Base-by-base conservation (phyloP, 2,888 invertebrate species). In the Agrotis exclamationis region DNA sequence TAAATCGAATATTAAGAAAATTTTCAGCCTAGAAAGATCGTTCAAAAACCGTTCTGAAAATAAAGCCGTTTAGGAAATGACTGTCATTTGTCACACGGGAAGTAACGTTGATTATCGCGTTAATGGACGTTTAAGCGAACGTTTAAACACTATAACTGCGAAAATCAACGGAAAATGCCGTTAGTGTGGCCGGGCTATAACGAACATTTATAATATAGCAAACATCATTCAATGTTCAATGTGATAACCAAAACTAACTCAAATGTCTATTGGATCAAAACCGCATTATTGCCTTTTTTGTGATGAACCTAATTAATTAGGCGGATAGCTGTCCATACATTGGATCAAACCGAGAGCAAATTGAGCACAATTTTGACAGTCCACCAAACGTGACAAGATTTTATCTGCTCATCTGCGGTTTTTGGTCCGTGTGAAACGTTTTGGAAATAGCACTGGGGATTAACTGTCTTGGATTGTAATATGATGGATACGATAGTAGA, bases 391-490 rank as follows among this genome's bases (percentile, higher is more conserved):
- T 85, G 88, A 87, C 85, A 66, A 84, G 82, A 75, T 85, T 85
- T 86, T 87, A 90, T 89, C 88, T 70, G 74, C 60, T 76, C 85
- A 86, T 84, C 84, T 85, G 84, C 70, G 84, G 77, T 82, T 83
- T 79, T 81, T 64, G 59, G 76, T 66, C 9, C 80, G 88, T 87
- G 87, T 85, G 83, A 86, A 89, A 83, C 75, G 80, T 80, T 88
- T 89, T 85, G 74, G 74, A 83, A 85, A 84, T 85, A 75, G 80
- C 82, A 82, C 75, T 80, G 33, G 16, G 65, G 57, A 58, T 56
- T 56, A 74, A 33, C n/a, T 20, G 16, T 50, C 63, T 2, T 20
- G 6, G 77, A 82, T 70, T 64, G 22, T 47, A 71, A 33, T 3
- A 83, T 64, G 16, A n/a, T 60, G 73, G 71, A 80, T 2, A 45